Base-by-base conservation (phyloP, 2,797 vertebrate genomes). In the Ataeniobius toweri region DNA sequence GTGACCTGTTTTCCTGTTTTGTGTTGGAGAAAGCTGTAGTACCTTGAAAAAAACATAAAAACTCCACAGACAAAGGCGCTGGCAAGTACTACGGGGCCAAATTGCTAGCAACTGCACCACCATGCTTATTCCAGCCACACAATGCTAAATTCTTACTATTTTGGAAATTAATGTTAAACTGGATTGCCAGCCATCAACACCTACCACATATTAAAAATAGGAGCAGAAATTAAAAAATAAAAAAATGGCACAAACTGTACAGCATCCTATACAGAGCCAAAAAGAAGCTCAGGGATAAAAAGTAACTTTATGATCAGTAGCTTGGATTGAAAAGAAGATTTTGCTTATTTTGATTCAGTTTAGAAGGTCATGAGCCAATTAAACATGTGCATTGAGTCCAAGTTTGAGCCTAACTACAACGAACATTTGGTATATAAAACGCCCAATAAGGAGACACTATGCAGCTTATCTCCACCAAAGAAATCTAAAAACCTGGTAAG, bases 401-500 rank as follows among this genome's bases (percentile, higher is more conserved):
- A 58, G n/a, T 58, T n/a, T n/a, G 7, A 58, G 4, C 24, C 7
- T n/a, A 58, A 58, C 8, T n/a, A 58, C 24, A 56, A 56, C 22
- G n/a, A 58, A n/a, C 55, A 7, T 24, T 24, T 58, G 24, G 8
- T 24, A 5, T 44, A 26, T 8, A 26, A 41, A 36, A 46, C 13
- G 59, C 72, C 0, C 28, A 73, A 58, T 51, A 58, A 58, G 12
- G 31, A 13, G 16, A 79, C 10, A 68, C 18, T n/a, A n/a, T 36
- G 20, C 46, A 70, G 18, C n/a, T n/a, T 36, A 22, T 31, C 26
- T 69, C 26, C 18, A 41, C 3, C 24, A 59, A 31, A 75, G n/a
- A 46, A 71, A 65, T 20, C 51, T 31, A 53, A 46, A 18, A 26
- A 71, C 20, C 31, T 51, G 85, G 51, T 87, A 77, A 91, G 87